These are phyloP conservation scores for Virgularia gustaviana DNA, from an alignment of 92 coral and sea anemone species.

Conservation along the genomic window DNA sequence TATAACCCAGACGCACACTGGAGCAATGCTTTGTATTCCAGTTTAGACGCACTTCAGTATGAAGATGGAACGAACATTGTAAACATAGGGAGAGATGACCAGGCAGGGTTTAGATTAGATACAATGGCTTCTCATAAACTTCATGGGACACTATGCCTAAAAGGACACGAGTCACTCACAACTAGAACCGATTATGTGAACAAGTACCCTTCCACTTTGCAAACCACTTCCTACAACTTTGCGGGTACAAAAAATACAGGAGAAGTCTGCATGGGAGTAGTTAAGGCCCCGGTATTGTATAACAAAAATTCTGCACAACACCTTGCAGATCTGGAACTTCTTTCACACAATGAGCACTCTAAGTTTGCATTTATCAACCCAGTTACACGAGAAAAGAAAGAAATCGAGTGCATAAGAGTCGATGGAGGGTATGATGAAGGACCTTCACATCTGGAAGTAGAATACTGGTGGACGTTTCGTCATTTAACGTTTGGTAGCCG, in stretches of 20 bases:
- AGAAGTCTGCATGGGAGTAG: conserved; percentile 60
- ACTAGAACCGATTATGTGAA: conserved; percentile 59
- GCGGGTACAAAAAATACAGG: conserved; percentile 57
- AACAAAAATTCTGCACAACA: conserved; percentile 59
- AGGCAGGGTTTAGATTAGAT: conserved; percentile 69
- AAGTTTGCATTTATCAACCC: conserved; percentile 56
- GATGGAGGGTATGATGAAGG: conserved; percentile 64
- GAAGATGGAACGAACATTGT: conserved; percentile 45
- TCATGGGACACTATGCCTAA: conserved; percentile 52
- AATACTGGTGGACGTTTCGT: conserved; percentile 60
- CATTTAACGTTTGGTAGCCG: conserved; percentile 30
- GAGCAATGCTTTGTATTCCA: conserved; percentile 60
- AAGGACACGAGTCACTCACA: conserved; percentile 53
- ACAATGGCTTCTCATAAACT: conserved; percentile 58
- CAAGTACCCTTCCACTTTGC: conserved; percentile 62
- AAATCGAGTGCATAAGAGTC: conserved; percentile 59
- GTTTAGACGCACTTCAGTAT: conserved; percentile 43
- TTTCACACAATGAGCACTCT: conserved; percentile 37
- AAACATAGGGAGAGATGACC: conserved; percentile 71
- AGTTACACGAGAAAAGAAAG: conserved; percentile 37
- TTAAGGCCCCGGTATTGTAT: conserved; percentile 56
- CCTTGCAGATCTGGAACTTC: conserved; percentile 48
- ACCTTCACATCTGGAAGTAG: conserved; percentile 53
- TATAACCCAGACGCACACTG: conserved; percentile 65
- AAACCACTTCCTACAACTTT: conserved; percentile 67